These are phyloP conservation scores for Holacanthella duospinosa DNA, from an alignment of 2,888 invertebrate species.

Conservation along the genomic window DNA sequence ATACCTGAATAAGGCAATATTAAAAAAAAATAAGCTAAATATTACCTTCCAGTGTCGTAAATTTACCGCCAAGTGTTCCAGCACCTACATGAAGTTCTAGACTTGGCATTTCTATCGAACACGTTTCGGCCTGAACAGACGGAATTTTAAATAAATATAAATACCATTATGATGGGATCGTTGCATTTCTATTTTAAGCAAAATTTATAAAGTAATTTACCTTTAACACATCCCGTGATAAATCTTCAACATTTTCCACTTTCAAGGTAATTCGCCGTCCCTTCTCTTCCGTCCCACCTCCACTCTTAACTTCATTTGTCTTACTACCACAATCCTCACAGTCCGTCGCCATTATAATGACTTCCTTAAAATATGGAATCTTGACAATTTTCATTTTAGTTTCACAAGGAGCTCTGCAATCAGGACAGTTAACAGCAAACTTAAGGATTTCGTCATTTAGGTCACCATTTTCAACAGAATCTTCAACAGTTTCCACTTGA, in stretches of 20 bases:
- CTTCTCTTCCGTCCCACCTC: slow-evolving; percentile 71
- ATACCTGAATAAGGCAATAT: no score
- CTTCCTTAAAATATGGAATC: slow-evolving; percentile 95
- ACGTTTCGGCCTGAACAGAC: slow-evolving; percentile 60
- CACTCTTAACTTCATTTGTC: slow-evolving; percentile 94
- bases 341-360: slow-evolving; percentile 90
- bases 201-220: slow-evolving; percentile 41
- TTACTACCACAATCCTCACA: slow-evolving; percentile 84
- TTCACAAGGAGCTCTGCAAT: slow-evolving; percentile 67
- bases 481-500: slow-evolving; percentile 22
- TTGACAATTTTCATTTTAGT: slow-evolving; percentile 91
- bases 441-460: slow-evolving; percentile 56
- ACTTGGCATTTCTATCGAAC: slow-evolving; percentile 69
- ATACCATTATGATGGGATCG: not conserved
- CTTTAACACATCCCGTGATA: slow-evolving; percentile 87
- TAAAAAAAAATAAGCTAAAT: no score
- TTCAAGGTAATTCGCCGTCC: slow-evolving; percentile 68
- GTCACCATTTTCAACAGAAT: not conserved
- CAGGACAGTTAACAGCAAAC: slow-evolving; percentile 76
- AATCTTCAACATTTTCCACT: slow-evolving; percentile 60
- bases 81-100: slow-evolving; percentile 77
- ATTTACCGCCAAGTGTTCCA: slow-evolving; percentile 76
- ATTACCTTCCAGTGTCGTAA: slow-evolving; percentile 82
- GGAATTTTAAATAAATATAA: slow-evolving; percentile 14
- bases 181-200: not conserved